phyloP scores from a whole-genome alignment of 2,797 vertebrate species.

The Sebastes flavidus region DNA sequence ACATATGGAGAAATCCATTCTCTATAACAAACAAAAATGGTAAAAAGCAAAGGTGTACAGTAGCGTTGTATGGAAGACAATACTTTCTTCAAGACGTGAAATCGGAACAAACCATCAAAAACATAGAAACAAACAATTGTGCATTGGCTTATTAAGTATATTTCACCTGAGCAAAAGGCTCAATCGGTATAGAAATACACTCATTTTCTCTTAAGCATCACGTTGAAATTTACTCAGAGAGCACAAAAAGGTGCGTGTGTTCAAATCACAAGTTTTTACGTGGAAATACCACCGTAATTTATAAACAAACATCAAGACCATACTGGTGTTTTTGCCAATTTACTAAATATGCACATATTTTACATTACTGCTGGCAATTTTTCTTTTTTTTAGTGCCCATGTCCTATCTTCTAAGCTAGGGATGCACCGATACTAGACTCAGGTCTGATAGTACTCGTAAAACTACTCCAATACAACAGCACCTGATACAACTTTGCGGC shows the following conservation, averaged over 20 bases:
- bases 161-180: slow-evolving; percentile 70
- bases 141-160: slow-evolving; percentile 27
- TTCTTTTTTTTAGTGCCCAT: background rate
- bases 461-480: too few relatives aligned
- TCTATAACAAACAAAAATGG: background rate
- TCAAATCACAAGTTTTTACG: background rate
- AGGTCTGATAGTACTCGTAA: too few relatives aligned
- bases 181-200: slow-evolving; percentile 34
- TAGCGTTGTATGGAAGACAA: slow-evolving; percentile 46
- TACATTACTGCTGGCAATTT: background rate
- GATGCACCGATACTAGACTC: too few relatives aligned
- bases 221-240: slow-evolving; percentile 13
- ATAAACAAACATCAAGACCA: background rate
- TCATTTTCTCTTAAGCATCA: background rate
- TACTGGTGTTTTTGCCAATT: background rate
- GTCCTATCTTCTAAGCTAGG: background rate
- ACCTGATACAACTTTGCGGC: too few relatives aligned
- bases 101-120: slow-evolving; percentile 22
- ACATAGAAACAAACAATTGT: slow-evolving; percentile 23
- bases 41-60: background rate
- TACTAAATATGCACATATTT: background rate
- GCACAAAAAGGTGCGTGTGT: background rate
- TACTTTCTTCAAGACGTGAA: slow-evolving; percentile 4
- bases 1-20: background rate
- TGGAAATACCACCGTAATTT: background rate